A percentile compares a stretch with the other conserved stretches of the same genome.
Evolutionary conservation across 2,888 invertebrate species (phyloP).

Genomic region (Pseudanteris insignis): DNA sequence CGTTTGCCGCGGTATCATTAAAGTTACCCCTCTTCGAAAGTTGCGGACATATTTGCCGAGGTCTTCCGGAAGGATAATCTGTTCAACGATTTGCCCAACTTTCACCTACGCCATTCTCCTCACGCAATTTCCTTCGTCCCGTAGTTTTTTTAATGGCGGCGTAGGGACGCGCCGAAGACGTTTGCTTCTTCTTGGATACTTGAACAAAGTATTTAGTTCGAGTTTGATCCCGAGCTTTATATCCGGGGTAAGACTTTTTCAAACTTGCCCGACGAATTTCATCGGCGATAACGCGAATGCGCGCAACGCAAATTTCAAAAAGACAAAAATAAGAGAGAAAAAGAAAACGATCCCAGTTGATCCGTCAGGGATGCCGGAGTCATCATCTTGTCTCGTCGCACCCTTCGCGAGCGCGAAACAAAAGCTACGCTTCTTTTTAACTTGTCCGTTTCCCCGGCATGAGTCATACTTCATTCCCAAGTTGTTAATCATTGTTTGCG

Average conservation of each 20-base stretch:
- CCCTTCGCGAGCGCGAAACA: constrained; percentile 30
- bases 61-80: constrained; percentile 21
- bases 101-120: constrained; percentile 34
- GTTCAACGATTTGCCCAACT: constrained; percentile 26
- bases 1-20: too few relatives aligned
- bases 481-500: constrained; percentile 57
- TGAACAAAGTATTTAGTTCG: constrained; percentile 30
- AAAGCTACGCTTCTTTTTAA: constrained; percentile 31
- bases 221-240: constrained; percentile 31
- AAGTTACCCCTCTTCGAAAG: not conserved
- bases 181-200: constrained; percentile 26
- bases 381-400: constrained; percentile 33
- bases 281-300: constrained; percentile 9
- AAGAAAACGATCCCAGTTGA: constrained; percentile 10
- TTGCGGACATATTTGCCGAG: constrained; percentile 5
- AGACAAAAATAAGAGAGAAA: constrained; percentile 3
- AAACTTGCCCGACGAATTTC: constrained; percentile 14
- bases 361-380: constrained; percentile 20
- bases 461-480: constrained; percentile 47
- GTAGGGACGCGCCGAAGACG: constrained; percentile 7
- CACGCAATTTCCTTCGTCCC: constrained; percentile 26
- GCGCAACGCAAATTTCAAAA: not conserved
- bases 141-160: constrained; percentile 28
- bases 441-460: constrained; percentile 40
- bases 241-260: constrained; percentile 17